Base-by-base conservation (phyloP, 2,113 vertebrate species). In the Bolborhynchus lineola region DNA sequence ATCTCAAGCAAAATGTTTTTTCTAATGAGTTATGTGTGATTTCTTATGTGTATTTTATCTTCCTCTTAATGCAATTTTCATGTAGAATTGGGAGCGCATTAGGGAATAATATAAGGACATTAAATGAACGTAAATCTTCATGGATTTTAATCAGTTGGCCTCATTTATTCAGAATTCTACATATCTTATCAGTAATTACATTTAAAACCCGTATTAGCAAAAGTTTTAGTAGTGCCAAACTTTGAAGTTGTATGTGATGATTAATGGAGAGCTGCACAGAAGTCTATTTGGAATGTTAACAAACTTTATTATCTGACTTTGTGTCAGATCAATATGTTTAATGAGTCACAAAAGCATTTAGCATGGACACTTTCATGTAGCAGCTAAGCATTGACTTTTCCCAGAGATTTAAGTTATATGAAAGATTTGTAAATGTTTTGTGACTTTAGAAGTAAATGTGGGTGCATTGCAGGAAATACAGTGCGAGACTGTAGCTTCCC, bases 251-350 rank as follows among this genome's bases (percentile, higher is more conserved):
- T 92, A 25, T 76, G 83, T 84, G 53, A 7, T 96, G 96, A 95
- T 95, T 95, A 97, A 97, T 97, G 95, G 80, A 63, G 95, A 92
- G 87, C 92, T 87, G 86, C 92, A 82, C 17, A 94, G 94, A 77
- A 81, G 71, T 92, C 86, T 80, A 68, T 92, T 71, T 86, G 91
- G 81, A 97, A 95, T 92, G 97, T 84, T 97, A 95, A 96, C 97
- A 91, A 86, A 91, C 79, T 92, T 89, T 74, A 94, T 96, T 95
- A 95, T 96, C 95, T 97, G 86, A 52, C 71, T 85, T 67, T 21
- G 63, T 98, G 97, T 97, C 97, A 97, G 95, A 91, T 96, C 82
- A 78, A 4, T 96, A 75, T 97, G 82, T 94, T 97, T 96, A 91
- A 95, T 93, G 96, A 97, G 92, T 76, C 83, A 12, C 75, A 29